Evolutionary conservation across 2,888 invertebrate species (phyloP), one percentile per base, ranked within the genome.

Genomic region (Dioctria rufipes): DNA sequence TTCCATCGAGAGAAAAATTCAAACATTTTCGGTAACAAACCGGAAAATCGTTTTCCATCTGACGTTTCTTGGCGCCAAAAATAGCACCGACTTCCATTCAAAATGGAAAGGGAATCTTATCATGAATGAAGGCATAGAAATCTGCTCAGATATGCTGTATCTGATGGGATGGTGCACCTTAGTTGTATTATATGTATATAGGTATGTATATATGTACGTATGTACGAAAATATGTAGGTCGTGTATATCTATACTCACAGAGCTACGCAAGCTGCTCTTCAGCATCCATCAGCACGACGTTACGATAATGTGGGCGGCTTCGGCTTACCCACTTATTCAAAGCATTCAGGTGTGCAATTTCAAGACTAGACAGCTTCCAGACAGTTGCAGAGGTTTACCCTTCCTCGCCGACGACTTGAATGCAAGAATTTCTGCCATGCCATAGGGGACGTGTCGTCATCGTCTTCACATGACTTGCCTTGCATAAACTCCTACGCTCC

Each of bases 261-360:
- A 61, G 61, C 39, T 63, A 77, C 77, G 77, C 77, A 77, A 63
- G 49, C 77, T 39, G 63, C 37, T 77, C 49, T 49, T 49, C 49
- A 49, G 49, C 63, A 77, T 25, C 25, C 25, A 25, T 25, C 25
- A 25, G 25, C 25, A 25, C 25, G 25, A 25, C 77, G 77, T 77
- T 37, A 77, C 63, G 63, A 80, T 69, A 69, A 80, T 73, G 81
- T 81, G 81, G 81, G 81, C 73, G 81, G 75, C 79, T 77, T 77
- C 63, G 63, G 81, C 73, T 75, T 75, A 69, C 80, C 77, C 61
- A 77, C 77, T 71, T 80, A 78, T 80, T 69, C 66, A 63, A 67
- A 75, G 69, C 75, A 77, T 80, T 81, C 81, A 77, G 67, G 81
- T 78, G 69, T 82, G 77, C 80, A 79, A 67, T 79, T 79, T 69